A percentile compares a stretch with the other conserved stretches of the same genome.
These are phyloP conservation scores for Tenthredo mesomela DNA, from an alignment of 2,888 invertebrate species.

Conservation along the genomic window DNA sequence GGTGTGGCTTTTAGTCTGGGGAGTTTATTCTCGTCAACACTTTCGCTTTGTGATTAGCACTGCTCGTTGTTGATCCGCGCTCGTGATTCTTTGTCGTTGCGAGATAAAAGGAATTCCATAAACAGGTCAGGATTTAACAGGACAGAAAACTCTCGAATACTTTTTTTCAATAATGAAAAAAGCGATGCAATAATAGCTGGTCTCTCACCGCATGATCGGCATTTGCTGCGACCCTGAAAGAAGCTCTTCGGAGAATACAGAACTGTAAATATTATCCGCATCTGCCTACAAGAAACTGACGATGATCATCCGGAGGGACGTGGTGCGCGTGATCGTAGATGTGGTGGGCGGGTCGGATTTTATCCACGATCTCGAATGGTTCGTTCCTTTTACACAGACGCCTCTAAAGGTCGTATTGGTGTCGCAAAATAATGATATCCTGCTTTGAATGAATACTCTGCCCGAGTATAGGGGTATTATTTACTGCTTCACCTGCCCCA, in stretches of 20 bases:
- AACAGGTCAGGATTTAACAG: neutral
- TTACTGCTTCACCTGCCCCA: neutral
- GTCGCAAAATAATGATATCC: neutral
- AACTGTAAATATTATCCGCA: neutral
- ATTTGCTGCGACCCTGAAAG: neutral
- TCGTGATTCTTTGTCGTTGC: neutral
- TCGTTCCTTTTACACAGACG: neutral
- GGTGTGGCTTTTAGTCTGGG: neutral
- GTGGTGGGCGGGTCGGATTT: neutral
- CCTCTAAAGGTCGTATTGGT: neutral
- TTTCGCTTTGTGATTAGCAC: conserved; percentile 5
- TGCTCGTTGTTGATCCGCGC: neutral
- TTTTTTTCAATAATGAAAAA: neutral
- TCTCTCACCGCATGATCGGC: neutral
- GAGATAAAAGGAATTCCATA: neutral
- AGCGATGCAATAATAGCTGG: neutral
- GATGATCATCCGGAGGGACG: neutral
- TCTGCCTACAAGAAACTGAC: neutral
- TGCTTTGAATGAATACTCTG: neutral
- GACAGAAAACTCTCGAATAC: neutral
- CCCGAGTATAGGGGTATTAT: neutral
- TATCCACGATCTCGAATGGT: neutral
- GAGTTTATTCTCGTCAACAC: neutral
- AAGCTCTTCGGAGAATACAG: neutral
- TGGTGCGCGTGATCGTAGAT: neutral